Evolutionary conservation across 2,888 invertebrate species (phyloP).

Genomic region (Latrodectus hesperus): DNA sequence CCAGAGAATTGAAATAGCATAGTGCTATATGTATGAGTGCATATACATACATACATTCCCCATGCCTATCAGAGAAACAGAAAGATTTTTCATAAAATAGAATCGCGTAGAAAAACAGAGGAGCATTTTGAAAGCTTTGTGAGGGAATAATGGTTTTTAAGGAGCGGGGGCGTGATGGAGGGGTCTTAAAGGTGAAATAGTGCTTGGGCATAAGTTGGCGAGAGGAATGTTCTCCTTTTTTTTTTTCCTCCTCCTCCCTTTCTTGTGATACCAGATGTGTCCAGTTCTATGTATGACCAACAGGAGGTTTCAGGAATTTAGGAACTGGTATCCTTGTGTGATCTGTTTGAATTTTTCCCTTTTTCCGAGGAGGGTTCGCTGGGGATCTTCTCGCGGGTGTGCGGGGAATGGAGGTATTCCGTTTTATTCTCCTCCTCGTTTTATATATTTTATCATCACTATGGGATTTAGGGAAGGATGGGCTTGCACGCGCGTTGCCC

Average conservation of each 20-base stretch:
- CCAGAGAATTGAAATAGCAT: constrained; percentile 46
- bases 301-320: constrained; percentile 68
- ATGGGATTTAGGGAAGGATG: constrained; percentile 49
- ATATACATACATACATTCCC: constrained; percentile 13
- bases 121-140: constrained; percentile 69
- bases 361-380: constrained; percentile 20
- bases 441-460: constrained; percentile 67
- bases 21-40: constrained; percentile 2
- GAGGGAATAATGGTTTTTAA: constrained; percentile 64
- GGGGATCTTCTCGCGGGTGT: constrained; percentile 19
- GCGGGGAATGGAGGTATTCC: constrained; percentile 7
- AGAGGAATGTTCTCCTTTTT: constrained; percentile 36
- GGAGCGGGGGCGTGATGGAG: constrained; percentile 19
- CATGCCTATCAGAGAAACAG: constrained; percentile 1
- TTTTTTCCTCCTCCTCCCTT: background rate
- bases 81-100: constrained; percentile 58
- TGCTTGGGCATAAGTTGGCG: constrained; percentile 28
- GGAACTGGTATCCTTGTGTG: constrained; percentile 57
- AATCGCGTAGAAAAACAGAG: constrained; percentile 55
- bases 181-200: constrained; percentile 53
- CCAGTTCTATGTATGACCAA: constrained; percentile 69
- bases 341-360: constrained; percentile 69
- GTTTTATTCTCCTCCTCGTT: constrained; percentile 36
- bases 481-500: constrained; percentile 18
- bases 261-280: constrained; percentile 65